Percentiles rank a stretch among this genome's conserved stretches.
These are phyloP conservation scores for Anthoptus insignis DNA, from an alignment of 2,888 invertebrate species.

Conservation along the genomic window DNA sequence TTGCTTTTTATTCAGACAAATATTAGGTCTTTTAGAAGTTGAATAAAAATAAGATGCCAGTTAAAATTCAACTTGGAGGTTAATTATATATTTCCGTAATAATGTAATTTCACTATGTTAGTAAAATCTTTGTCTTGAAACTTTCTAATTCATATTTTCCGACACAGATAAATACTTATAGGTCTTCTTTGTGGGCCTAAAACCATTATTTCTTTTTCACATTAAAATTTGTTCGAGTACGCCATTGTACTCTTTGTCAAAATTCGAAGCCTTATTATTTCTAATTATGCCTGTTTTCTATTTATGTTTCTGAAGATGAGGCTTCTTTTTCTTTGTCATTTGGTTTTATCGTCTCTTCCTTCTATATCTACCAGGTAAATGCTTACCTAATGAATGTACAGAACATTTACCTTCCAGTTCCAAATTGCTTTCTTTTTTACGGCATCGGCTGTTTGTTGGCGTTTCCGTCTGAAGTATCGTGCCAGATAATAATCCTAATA, in stretches of 20 bases:
- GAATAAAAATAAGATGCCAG: background rate
- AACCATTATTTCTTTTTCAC: constrained; percentile 20
- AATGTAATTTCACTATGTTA: background rate
- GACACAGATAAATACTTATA: background rate
- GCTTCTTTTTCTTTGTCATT: constrained; percentile 64
- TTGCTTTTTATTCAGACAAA: background rate
- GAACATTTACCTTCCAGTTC: constrained; percentile 54
- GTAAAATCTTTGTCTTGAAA: background rate
- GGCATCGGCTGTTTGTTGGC: constrained; percentile 46
- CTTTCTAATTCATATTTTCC: background rate
- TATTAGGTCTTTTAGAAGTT: background rate
- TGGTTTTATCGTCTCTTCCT: constrained; percentile 59
- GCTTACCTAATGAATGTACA: constrained; percentile 58
- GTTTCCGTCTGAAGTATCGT: constrained; percentile 48
- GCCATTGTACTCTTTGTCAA: constrained; percentile 66
- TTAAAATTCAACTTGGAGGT: background rate
- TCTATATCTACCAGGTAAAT: constrained; percentile 54
- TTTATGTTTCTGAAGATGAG: constrained; percentile 61
- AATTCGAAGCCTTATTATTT: constrained; percentile 72
- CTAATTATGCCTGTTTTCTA: constrained; percentile 72
- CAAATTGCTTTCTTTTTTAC: constrained; percentile 54
- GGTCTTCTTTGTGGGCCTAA: background rate
- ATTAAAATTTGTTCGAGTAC: constrained; percentile 45
- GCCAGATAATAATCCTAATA: too few relatives aligned
- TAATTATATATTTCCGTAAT: background rate